Conservation (phyloP, 1,140 invertebrate species). For the Drosophila paulistorum region DNA sequence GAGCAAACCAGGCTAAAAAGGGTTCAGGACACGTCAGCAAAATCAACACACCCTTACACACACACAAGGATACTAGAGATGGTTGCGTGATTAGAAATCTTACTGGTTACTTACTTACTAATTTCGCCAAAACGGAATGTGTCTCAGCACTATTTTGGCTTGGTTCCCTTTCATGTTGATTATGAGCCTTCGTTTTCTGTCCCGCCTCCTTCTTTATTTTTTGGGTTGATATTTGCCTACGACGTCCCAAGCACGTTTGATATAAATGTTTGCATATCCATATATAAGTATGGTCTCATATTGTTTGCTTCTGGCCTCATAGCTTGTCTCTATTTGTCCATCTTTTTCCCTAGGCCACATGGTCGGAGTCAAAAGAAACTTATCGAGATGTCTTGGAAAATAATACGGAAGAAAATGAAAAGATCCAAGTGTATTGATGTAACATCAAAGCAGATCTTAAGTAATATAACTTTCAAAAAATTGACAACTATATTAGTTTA, state of each 20-base stretch:
- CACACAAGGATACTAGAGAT: neutral
- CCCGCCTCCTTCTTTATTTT: slow-evolving; percentile 4
- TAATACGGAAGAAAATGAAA: no score
- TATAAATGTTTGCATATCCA: slow-evolving; percentile 55
- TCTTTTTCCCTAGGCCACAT: neutral
- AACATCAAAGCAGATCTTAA: no score
- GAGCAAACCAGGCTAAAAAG: slow-evolving; percentile 72
- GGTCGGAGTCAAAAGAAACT: neutral
- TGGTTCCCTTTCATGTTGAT: slow-evolving; percentile 1
- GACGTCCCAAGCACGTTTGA: slow-evolving; percentile 56
- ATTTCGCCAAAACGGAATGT: slow-evolving; percentile 5
- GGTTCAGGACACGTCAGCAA: slow-evolving; percentile 62
- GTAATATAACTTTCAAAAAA: no score
- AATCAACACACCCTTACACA: slow-evolving; percentile 28
- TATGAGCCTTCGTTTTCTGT: neutral
- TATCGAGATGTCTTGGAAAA: neutral
- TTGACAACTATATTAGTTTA: no score
- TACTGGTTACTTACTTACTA: neutral
- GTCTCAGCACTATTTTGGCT: neutral
- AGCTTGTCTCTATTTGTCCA: slow-evolving; percentile 33
- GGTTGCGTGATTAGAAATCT: neutral
- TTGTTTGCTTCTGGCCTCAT: slow-evolving; percentile 34
- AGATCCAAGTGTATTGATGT: no score
- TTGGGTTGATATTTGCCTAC: slow-evolving; percentile 32
- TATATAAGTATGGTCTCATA: slow-evolving; percentile 53